Evolutionary conservation across 2,113 vertebrate genomes (phyloP), one percentile per base, ranked within the genome.

Genomic region (Nestor notabilis): DNA sequence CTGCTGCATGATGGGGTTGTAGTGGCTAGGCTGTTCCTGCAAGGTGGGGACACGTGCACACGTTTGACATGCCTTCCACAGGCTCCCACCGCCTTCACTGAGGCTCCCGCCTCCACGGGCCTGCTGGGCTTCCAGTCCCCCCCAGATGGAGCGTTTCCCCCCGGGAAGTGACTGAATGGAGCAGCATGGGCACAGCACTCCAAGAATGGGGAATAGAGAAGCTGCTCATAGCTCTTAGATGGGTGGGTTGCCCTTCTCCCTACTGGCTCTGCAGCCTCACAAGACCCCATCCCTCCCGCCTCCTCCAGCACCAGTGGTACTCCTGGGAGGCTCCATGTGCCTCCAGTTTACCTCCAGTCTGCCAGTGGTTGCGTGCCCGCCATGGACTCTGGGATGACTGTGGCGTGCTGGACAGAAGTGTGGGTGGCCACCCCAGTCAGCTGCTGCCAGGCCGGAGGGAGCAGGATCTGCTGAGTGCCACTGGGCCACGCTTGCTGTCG

Each of bases 1-100:
- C 98, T 99, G 99, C 98, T 99, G 99, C 99, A 99, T 99, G 98
- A 99, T 99, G 98, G 99, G 99, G 97, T 99, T 99, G 76, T 99
- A 99, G 98, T 99, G 99, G 98, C 98, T 99, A 96, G 99, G 7
- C 99, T 98, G 97, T 99, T 99, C 89, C 98, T 99, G 95, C 41
- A 52, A 86, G 46, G 78, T 3, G 17, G 35, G 41, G 49, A 90
- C 70, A 78, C 20, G 11, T 25, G 72, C 56, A 78, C 25, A 9
- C 0, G 0, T 13, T 91, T 80, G 29, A 20, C 66, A 69, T 0
- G 52, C n/a, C 15, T 70, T 46, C 17, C 63, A 24, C 24, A n/a
- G 70, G 56, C 25, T 68, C 86, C 70, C 79, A 14, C 7, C 4
- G 0, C 58, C 46, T 60, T 20, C 41, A 39, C 10, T 0, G 0